Base-by-base conservation (phyloP, 2,113 vertebrate genomes). In the Zosterops pallidus region DNA sequence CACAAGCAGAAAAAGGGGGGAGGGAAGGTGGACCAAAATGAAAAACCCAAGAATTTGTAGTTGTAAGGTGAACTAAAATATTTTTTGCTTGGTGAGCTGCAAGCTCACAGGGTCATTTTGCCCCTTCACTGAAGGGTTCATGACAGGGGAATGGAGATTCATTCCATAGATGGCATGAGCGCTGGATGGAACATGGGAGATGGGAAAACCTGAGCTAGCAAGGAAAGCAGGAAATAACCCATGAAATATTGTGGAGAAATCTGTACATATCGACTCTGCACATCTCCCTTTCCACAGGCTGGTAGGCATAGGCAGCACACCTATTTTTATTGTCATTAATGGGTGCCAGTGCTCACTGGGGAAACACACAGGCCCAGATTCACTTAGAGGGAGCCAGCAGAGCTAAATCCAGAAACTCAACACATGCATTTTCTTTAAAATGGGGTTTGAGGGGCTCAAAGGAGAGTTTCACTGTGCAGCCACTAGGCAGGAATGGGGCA, bases 161-260 rank as follows among this genome's bases (percentile, higher is more conserved):
- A 62, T 52, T 60, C 78, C 67, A 55, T 35, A 49, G 11, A 16
- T 29, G 49, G 55, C 72, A 82, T 0, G 6, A 67, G 24, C 50
- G 82, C 50, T 6, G 39, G 67, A 35, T 17, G 35, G 59, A 89
- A 50, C 42, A 67, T 0, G 0, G 46, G 25, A 91, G 21, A 49
- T 1, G 44, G 47, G 46, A 80, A 93, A 70, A 78, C 69, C 80
- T 49, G 62, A 86, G 24, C 28, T 29, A 55, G 64, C 42, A 62
- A 77, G 55, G 24, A 74, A 86, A 86, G 91, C 52, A 90, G 86
- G 64, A 93, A 93, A 90, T 59, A 88, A 88, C 50, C 42, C 15
- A 0, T 68, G 47, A 85, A 67, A 28, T 35, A 63, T n/a, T 52
- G 41, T 0, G 0, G 79, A 78, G n/a, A 78, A 74, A 87, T 64